Percentiles rank a stretch among this genome's conserved stretches.
phyloP scores from a whole-genome alignment of 2,888 invertebrate genomes.

The Pandemis heparana region DNA sequence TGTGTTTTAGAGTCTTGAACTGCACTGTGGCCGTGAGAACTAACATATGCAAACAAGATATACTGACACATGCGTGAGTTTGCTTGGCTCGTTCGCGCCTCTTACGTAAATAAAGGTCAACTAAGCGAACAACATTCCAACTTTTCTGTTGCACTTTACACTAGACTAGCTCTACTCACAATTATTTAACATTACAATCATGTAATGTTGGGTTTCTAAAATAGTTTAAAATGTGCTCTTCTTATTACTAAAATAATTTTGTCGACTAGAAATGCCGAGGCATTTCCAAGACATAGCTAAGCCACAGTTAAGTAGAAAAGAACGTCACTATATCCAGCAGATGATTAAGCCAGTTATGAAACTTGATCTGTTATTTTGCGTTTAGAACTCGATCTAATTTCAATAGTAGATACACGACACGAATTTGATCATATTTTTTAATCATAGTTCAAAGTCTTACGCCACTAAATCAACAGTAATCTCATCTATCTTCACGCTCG shows the following conservation, averaged over 20 bases:
- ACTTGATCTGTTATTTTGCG: background rate
- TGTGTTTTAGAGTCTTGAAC: constrained; percentile 50
- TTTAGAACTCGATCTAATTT: background rate
- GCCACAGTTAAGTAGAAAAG: background rate
- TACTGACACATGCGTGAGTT: constrained; percentile 59
- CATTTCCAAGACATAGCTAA: background rate
- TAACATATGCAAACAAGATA: constrained; percentile 62
- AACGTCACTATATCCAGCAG: background rate
- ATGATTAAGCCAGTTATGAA: background rate
- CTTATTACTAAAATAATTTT: background rate
- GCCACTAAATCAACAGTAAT: constrained; percentile 75
- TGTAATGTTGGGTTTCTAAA: constrained; percentile 28
- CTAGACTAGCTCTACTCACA: constrained; percentile 9
- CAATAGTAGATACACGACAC: constrained; percentile 5
- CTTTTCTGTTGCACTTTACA: constrained; percentile 40
- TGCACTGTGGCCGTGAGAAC: constrained; percentile 73
- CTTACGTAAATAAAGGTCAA: constrained; percentile 76
- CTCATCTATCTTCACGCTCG: constrained; percentile 63
- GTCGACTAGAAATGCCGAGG: background rate
- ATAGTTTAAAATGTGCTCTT: background rate
- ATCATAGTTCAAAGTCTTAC: constrained; percentile 68
- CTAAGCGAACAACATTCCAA: constrained; percentile 40
- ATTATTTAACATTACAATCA: constrained; percentile 27
- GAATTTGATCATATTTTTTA: constrained; percentile 45
- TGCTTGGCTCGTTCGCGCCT: constrained; percentile 69